Base-by-base conservation (phyloP, 2,113 vertebrate species). In the Empidonax alnorum region DNA sequence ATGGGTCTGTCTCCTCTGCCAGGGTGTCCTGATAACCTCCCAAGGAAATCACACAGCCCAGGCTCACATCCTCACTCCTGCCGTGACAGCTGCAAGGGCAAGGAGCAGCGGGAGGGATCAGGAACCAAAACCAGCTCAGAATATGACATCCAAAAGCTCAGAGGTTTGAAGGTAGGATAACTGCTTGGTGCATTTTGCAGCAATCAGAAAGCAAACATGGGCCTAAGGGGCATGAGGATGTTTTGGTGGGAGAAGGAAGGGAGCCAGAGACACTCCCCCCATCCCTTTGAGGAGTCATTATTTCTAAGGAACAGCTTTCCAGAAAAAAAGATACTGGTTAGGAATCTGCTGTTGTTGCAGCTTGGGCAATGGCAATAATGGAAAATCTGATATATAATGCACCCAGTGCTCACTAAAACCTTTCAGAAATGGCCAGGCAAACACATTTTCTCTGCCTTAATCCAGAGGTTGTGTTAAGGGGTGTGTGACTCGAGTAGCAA, bases 381-480 rank as follows among this genome's bases (percentile, higher is more conserved):
- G 80, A 77, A 94, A 91, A 80, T 67, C 82, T 90, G 81, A 27
- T 25, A 14, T 69, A 53, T 88, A 90, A 90, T 91, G 79, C 68
- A 90, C 55, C 17, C 2, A 1, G 5, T 55, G 75, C 33, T 88
- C 75, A 44, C 68, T 80, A 83, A 96, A 93, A 73, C 42, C 75
- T 88, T 73, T 72, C 59, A 88, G 79, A 91, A 83, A 77, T 74
- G 91, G 82, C 33, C 79, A 77, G 59, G 82, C 84, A 80, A 87
- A 87, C 68, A 71, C 44, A 62, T 94, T 93, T 94, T 80, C 63
- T 63, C 41, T 50, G 47, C 86, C 79, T 86, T 90, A 89, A 91
- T 93, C 87, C 56, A 0, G 10, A 72, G 46, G 67, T 30, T 77
- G 42, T 80, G 65, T 65, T 80, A 27, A 72, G 42, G 52, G 67